phyloP scores from a whole-genome alignment of 2,797 vertebrate genomes.

The Danionella dracula region DNA sequence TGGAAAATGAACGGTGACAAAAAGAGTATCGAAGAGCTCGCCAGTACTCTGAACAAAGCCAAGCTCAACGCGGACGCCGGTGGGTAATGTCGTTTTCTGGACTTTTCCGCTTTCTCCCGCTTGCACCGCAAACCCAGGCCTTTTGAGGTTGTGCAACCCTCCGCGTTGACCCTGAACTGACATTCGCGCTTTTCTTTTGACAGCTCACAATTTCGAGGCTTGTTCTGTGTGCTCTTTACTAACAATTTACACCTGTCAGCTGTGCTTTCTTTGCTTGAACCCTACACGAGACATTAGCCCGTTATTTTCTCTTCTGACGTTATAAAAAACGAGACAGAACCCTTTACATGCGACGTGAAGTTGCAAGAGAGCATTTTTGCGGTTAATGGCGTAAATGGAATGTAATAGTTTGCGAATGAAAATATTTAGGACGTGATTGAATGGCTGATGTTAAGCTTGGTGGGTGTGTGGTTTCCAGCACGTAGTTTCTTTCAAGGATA shows the following conservation, averaged over 20 bases:
- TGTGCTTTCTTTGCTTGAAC: no score
- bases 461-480: conserved; percentile 60
- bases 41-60: conserved; percentile 79
- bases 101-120: not conserved
- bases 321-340: no score
- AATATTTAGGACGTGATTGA: conserved; percentile 3
- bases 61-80: conserved; percentile 84
- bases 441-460: conserved; percentile 9
- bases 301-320: no score
- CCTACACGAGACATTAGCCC: no score
- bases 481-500: conserved; percentile 63
- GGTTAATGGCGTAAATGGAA: no score
- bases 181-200: not conserved
- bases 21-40: conserved; percentile 86
- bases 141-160: not conserved
- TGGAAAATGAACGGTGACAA: conserved; percentile 98
- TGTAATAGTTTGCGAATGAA: not conserved
- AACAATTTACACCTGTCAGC: no score
- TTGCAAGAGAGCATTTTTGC: no score
- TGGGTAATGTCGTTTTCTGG: conserved; percentile 62
- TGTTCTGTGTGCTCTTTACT: no score
- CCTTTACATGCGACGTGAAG: no score
- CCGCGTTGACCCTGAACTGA: conserved; percentile 14
- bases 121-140: not conserved
- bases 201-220: not conserved